Percentiles rank a stretch among this genome's conserved stretches.
These are phyloP conservation scores for Chaetorhynchus papuensis DNA, from an alignment of 2,113 vertebrate species.

Conservation along the genomic window DNA sequence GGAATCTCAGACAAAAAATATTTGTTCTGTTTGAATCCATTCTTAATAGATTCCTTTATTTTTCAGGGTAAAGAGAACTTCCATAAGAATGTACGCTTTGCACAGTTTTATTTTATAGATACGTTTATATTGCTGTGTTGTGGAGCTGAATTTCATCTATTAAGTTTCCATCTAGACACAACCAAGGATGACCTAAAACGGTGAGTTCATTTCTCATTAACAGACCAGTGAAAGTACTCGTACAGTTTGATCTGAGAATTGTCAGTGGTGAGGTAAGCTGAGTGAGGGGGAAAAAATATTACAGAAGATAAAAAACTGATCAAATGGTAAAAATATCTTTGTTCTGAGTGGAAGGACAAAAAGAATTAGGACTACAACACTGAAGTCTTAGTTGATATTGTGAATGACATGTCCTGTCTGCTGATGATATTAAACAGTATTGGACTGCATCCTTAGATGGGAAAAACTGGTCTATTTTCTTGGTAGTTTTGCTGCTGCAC, in stretches of 20 bases:
- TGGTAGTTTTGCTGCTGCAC: background rate
- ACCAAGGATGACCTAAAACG: slow-evolving; percentile 77
- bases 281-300: background rate
- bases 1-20: background rate
- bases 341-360: background rate
- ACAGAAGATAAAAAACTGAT: background rate
- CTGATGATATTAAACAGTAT: background rate
- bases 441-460: background rate
- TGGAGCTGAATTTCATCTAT: slow-evolving; percentile 78
- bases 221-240: background rate
- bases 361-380: background rate
- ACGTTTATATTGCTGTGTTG: slow-evolving; percentile 80
- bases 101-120: slow-evolving; percentile 89
- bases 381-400: background rate
- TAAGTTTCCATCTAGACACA: slow-evolving; percentile 72
- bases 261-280: background rate
- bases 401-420: background rate
- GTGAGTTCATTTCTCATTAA: slow-evolving; percentile 40
- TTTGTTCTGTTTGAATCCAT: background rate
- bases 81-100: slow-evolving; percentile 64
- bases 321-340: background rate
- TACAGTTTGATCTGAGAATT: background rate
- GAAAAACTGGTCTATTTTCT: background rate
- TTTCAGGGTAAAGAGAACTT: slow-evolving; percentile 76
- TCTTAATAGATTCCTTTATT: background rate